Base-by-base conservation (phyloP, 2,113 vertebrate genomes). In the Entelurus aequoreus region DNA sequence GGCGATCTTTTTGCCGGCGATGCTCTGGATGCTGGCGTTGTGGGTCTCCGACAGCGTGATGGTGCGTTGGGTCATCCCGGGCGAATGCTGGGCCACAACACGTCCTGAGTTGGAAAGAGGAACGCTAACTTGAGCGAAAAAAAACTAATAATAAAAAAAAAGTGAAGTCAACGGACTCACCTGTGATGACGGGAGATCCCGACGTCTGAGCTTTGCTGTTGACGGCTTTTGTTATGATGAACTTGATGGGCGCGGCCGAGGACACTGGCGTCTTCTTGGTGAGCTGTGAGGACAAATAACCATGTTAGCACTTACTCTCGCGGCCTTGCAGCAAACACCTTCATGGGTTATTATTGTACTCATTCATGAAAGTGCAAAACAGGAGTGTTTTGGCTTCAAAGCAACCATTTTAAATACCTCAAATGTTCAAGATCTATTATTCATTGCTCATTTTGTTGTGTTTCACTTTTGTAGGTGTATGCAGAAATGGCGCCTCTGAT, bases 151-250 rank as follows among this genome's bases (percentile, higher is more conserved):
- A 28, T 3, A 6, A 12, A 12, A 36, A 40, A n/a, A 46, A 13
- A 16, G 4, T 5, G 6, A 42, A 8, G 10, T 37, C 6, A 38
- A 16, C 8, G 5, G n/a, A 38, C 69, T 63, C 49, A 95, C 96
- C 94, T 87, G 94, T 86, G 63, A 98, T 90, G 65, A 95, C 90
- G 61, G 94, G 93, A 64, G 94, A 87, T 0, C 94, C 91, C 56
- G 95, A 91, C 8, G 93, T 93, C 87, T 95, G 93, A 75, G 93
- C 91, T 93, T 99, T 99, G 90, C 91, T 99, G 90, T 94, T 98
- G 35, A 97, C 91, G 28, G 94, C 94, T 85, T 99, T 98, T 69
- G 95, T 94, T 89, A 99, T 95, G 84, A 99, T 97, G 63, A 95
- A 89, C 84, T 99, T 99, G 63, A 98, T 92, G 1, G 96, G 94